Percentiles rank a stretch among this genome's conserved stretches.
These are phyloP conservation scores for Orbicella faveolata DNA, from an alignment of 64 coral and sea anemone genomes.

Conservation along the genomic window DNA sequence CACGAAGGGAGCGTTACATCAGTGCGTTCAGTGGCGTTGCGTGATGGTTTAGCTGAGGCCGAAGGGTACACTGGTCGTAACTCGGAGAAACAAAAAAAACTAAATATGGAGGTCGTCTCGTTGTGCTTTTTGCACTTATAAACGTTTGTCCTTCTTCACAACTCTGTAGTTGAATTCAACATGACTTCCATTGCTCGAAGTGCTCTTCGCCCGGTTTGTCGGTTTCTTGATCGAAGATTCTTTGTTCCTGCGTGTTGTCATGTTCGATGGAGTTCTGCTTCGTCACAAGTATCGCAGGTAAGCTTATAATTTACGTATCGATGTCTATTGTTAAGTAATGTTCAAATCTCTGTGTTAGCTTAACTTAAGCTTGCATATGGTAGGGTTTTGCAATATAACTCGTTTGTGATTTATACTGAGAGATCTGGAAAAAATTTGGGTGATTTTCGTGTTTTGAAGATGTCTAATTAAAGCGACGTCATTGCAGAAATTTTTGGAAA, in stretches of 20 bases:
- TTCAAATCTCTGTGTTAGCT: too few species aligned
- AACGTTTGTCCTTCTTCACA: neutral
- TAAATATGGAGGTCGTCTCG: neutral
- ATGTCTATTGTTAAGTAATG: too few species aligned
- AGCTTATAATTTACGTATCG: neutral
- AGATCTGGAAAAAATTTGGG: too few species aligned
- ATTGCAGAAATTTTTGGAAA: too few species aligned
- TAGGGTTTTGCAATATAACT: too few species aligned
- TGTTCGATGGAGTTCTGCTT: slow-evolving; percentile 23
- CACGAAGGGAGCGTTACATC: too few species aligned
- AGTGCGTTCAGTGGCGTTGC: neutral
- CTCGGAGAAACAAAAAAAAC: neutral
- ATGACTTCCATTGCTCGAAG: slow-evolving; percentile 19
- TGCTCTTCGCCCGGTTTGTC: slow-evolving; percentile 27
- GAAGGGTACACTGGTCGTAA: neutral
- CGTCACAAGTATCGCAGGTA: slow-evolving; percentile 1
- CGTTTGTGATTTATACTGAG: too few species aligned
- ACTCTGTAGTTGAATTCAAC: neutral
- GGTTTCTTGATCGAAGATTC: slow-evolving; percentile 17
- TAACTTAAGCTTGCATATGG: too few species aligned
- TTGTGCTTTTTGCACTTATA: neutral
- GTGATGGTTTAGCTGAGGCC: neutral
- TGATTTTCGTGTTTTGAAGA: too few species aligned
- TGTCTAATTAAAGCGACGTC: too few species aligned
- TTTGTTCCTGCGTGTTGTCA: neutral